phyloP scores from a whole-genome alignment of 2,888 invertebrate species.

The Hymenopus coronatus region DNA sequence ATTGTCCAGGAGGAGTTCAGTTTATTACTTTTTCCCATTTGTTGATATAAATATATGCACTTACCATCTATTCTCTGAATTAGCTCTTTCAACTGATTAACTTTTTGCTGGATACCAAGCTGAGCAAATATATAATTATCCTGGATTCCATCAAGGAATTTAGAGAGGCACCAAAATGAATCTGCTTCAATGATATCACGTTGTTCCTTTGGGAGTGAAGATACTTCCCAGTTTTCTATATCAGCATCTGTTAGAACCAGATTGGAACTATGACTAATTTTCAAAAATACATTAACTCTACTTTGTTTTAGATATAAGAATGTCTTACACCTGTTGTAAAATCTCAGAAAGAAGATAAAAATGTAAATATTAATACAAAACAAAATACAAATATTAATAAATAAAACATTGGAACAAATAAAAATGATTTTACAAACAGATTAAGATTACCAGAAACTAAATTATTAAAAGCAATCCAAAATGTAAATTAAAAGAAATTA shows the following conservation, averaged over 20 bases:
- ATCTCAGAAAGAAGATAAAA: no score
- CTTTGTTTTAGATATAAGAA: not conserved
- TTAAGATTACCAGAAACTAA: no score
- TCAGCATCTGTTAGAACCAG: conserved; percentile 59
- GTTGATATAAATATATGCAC: not conserved
- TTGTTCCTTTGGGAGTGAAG: conserved; percentile 70
- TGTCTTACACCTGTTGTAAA: not conserved
- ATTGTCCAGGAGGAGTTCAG: no score
- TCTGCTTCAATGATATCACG: conserved; percentile 93
- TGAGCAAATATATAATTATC: conserved; percentile 99
- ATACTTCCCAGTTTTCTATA: conserved; percentile 84
- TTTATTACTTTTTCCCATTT: no score
- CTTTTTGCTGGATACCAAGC: conserved; percentile 97
- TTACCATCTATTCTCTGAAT: conserved; percentile 88
- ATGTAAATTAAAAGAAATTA: no score
- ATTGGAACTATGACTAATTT: not conserved
- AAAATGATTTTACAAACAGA: no score
- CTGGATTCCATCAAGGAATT: conserved; percentile 96
- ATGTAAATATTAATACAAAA: no score
- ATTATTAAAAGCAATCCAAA: no score
- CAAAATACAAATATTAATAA: no score
- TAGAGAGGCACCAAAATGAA: conserved; percentile 97
- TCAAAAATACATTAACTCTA: not conserved
- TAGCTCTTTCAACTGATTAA: conserved; percentile 91
- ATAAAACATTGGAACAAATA: no score